Evolutionary conservation across 2,113 vertebrate species (phyloP).

Genomic region (Rhinoderma darwinii): DNA sequence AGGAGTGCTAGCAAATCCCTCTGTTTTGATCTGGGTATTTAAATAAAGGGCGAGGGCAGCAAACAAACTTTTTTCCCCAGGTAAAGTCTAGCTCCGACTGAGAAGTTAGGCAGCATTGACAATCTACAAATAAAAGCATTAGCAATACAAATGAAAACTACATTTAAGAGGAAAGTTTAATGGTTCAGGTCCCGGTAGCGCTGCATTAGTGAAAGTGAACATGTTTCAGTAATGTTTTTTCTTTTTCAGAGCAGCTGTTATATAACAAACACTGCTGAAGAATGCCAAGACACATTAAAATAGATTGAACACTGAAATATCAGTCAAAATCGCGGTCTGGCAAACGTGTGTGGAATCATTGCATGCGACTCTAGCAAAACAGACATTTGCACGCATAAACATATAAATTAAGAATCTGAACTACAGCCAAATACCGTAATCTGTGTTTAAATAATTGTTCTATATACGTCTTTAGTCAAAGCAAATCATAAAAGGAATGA

Average conservation of each 20-base stretch:
- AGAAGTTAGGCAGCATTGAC: background rate
- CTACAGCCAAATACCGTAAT: conserved; percentile 33
- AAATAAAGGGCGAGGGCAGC: background rate
- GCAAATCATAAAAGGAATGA: conserved; percentile 38
- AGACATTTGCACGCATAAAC: conserved; percentile 44
- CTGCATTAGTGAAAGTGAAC: conserved; percentile 23
- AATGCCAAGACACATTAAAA: conserved; percentile 46
- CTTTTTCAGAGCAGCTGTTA: conserved; percentile 40
- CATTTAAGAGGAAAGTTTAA: background rate
- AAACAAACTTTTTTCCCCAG: background rate
- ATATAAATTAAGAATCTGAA: conserved; percentile 54
- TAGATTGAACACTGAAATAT: conserved; percentile 28
- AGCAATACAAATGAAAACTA: background rate
- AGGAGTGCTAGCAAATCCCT: background rate
- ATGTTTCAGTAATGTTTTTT: conserved; percentile 21
- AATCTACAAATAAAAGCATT: background rate
- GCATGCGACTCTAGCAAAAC: conserved; percentile 53
- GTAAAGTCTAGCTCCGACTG: background rate
- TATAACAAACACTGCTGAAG: conserved; percentile 8
- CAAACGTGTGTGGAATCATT: conserved; percentile 37
- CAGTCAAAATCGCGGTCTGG: conserved; percentile 29
- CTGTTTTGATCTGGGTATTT: background rate
- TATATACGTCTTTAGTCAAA: conserved; percentile 31
- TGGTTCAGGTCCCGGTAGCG: background rate
- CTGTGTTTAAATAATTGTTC: conserved; percentile 44